Percentiles rank a stretch among this genome's conserved stretches.
phyloP scores from a whole-genome alignment of 2,113 vertebrate genomes.

The Oncorhynchus masou region DNA sequence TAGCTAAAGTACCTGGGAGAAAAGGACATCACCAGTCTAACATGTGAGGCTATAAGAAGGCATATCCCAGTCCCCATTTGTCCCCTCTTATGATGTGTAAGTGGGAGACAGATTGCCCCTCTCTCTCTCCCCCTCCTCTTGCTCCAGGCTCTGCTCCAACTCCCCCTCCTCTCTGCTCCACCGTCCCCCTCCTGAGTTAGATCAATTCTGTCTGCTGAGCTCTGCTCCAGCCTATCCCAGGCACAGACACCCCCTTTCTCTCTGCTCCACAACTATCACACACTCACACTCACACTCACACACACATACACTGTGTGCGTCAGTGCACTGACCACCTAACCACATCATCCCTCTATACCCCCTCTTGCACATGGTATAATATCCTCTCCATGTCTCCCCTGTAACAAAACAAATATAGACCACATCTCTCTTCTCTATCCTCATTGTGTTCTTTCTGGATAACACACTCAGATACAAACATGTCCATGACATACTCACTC shows the following conservation, averaged over 20 bases:
- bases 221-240: too few species aligned
- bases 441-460: conserved; percentile 21
- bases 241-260: too few species aligned
- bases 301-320: background rate
- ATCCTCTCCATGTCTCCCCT: conserved; percentile 20
- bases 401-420: conserved; percentile 25
- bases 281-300: too few species aligned
- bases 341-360: conserved; percentile 1
- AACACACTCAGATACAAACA: conserved; percentile 42
- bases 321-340: conserved; percentile 17
- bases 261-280: too few species aligned
- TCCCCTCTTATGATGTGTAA: conserved; percentile 44
- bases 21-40: background rate
- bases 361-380: conserved; percentile 19
- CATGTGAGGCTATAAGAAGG: background rate
- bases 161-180: too few species aligned
- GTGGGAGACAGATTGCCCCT: conserved; percentile 66
- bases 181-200: too few species aligned
- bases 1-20: background rate
- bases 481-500: conserved; percentile 44
- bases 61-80: conserved; percentile 20
- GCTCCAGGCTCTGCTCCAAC: too few species aligned
- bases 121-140: too few species aligned
- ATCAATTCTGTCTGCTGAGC: too few species aligned
- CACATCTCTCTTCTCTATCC: background rate